These are phyloP conservation scores for Nebria ingens DNA, from an alignment of 1,140 invertebrate species.

Conservation along the genomic window DNA sequence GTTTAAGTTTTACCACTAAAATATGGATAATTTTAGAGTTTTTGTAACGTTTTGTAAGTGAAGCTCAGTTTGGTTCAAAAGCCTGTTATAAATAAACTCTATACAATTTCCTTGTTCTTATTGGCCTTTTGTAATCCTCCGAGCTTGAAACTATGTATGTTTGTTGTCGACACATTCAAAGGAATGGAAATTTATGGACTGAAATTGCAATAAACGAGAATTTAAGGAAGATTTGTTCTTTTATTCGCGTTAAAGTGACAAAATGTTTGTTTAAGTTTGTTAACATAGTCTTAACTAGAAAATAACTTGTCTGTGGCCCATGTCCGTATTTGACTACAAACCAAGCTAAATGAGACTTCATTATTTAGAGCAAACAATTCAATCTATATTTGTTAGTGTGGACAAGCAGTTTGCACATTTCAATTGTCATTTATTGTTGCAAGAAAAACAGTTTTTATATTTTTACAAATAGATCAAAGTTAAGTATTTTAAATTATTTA, in stretches of 20 bases:
- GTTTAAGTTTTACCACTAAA: too few relatives aligned
- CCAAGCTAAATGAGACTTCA: neutral
- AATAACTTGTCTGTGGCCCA: neutral
- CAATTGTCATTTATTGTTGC: neutral
- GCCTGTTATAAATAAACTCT: neutral
- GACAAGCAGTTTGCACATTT: too few relatives aligned
- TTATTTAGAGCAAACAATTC: too few relatives aligned
- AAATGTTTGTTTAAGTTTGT: neutral
- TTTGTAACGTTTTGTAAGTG: too few relatives aligned
- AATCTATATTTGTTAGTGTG: too few relatives aligned
- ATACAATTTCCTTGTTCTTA: neutral
- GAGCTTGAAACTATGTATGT: neutral
- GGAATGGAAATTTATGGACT: neutral
- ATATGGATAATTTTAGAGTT: too few relatives aligned
- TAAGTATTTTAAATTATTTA: too few relatives aligned
- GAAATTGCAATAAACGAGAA: neutral
- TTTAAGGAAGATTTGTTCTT: too few relatives aligned
- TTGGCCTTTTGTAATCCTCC: neutral
- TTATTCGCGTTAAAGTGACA: neutral
- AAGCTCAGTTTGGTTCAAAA: neutral
- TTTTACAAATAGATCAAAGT: neutral
- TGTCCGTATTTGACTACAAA: neutral
- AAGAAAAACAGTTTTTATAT: neutral
- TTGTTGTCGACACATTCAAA: neutral
- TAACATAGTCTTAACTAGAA: neutral